phyloP scores from a whole-genome alignment of 2,113 vertebrate species.

The Ornithorhynchus anatinus region DNA sequence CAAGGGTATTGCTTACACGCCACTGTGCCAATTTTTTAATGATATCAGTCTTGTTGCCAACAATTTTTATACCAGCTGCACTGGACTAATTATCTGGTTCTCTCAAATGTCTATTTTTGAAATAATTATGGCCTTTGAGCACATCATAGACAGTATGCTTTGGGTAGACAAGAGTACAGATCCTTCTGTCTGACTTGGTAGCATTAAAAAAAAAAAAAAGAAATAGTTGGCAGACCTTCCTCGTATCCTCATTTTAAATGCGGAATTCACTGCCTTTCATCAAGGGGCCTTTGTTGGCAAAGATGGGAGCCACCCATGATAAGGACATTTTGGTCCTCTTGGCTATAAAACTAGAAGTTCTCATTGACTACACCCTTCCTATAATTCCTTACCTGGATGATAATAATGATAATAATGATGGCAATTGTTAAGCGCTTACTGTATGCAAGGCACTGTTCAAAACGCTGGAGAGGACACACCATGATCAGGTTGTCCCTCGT shows the following conservation, averaged over 20 bases:
- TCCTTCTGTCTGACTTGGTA: constrained; percentile 30
- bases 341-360: too few species aligned
- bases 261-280: neutral
- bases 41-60: constrained; percentile 59
- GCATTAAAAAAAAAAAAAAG: constrained; percentile 36
- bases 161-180: constrained; percentile 28
- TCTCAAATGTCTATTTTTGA: constrained; percentile 70
- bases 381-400: too few species aligned
- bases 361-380: too few species aligned
- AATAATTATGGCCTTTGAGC: constrained; percentile 69
- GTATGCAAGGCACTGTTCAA: too few species aligned
- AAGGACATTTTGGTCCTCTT: too few species aligned
- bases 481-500: too few species aligned
- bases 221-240: neutral
- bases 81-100: constrained; percentile 69
- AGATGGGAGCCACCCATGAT: too few species aligned
- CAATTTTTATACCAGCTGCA: constrained; percentile 70
- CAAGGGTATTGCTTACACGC: constrained; percentile 49
- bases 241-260: neutral
- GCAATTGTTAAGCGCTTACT: too few species aligned
- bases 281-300: neutral
- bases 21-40: constrained; percentile 73
- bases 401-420: too few species aligned
- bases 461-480: too few species aligned
- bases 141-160: constrained; percentile 53